Evolutionary conservation across 1,140 invertebrate species (phyloP), one percentile per base, ranked within the genome.

Genomic region (Wasmannia auropunctata): DNA sequence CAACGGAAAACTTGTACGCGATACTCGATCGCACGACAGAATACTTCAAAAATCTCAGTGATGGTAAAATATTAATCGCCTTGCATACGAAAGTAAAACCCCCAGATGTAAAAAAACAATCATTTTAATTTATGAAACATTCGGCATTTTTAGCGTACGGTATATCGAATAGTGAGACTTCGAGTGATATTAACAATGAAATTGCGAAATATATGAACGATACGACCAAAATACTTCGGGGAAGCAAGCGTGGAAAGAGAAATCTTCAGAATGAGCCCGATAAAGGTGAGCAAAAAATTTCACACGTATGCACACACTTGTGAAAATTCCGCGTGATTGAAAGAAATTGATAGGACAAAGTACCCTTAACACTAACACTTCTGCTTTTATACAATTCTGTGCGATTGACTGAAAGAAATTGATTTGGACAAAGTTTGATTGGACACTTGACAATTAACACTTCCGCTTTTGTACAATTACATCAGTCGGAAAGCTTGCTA

Each of bases 41-140:
- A 22, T 86, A 90, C 54, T 91, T 91, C 49, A 67, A 89, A 34
- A 85, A 89, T 74, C 76, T 92, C n/a, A 89, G 72, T 3, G 54
- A 90, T 56, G 90, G 91, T 92, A 91, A 25, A 60, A 60, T 22
- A 46, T 63, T 49, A 75, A 80, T 63, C n/a, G 2, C 19, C 4
- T 25, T 31, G 1, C n/a, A 46, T n/a, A n/a, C n/a, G n/a, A n/a
- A n/a, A n/a, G n/a, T n/a, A n/a, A n/a, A n/a, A n/a, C n/a, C n/a
- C 43, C 10, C 7, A 28, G 11, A 6, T 67, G 4, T 58, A 31
- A 25, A 31, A 22, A 74, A 54, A 16, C 70, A 56, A 62, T 6
- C 28, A 16, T 8, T 7, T 63, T 49, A 51, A 70, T 22, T 49
- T 28, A 62, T 5, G 8, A 37, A 86, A 89, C 34, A 37, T 65